Evolutionary conservation across 2,113 vertebrate genomes (phyloP).

Genomic region (Macrotis lagotis): DNA sequence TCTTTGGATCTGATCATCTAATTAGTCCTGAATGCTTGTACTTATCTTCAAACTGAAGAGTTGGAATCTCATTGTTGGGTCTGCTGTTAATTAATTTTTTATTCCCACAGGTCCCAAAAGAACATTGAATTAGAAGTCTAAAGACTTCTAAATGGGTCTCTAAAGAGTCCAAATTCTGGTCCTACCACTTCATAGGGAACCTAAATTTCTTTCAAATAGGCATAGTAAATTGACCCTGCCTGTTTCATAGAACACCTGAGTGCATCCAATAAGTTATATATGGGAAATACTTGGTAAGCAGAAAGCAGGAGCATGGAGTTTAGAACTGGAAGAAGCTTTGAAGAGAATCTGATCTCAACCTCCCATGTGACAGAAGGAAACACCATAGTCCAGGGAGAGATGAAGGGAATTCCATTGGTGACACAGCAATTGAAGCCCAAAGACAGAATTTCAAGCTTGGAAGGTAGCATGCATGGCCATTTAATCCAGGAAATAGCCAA

Average conservation of each 20-base stretch:
- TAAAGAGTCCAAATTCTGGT: neutral
- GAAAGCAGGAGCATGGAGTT: neutral
- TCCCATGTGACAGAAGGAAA: neutral
- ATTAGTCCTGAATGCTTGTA: neutral
- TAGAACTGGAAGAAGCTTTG: neutral
- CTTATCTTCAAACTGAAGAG: neutral
- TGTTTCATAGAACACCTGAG: neutral
- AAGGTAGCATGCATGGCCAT: neutral
- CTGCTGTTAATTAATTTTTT: neutral
- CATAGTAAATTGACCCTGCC: neutral
- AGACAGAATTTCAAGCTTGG: neutral
- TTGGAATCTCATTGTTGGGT: neutral
- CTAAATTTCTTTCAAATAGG: neutral
- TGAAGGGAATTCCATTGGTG: neutral
- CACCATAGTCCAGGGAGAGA: neutral
- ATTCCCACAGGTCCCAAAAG: neutral
- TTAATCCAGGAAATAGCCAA: neutral
- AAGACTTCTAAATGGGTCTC: too few species aligned
- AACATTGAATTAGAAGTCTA: neutral
- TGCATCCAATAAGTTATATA: neutral
- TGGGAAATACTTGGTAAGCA: neutral
- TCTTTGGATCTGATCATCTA: neutral
- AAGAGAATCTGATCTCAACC: neutral
- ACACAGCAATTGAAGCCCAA: neutral
- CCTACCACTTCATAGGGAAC: neutral